Evolutionary conservation across 2,797 vertebrate species (phyloP).

Genomic region (Sebastes jordani): DNA sequence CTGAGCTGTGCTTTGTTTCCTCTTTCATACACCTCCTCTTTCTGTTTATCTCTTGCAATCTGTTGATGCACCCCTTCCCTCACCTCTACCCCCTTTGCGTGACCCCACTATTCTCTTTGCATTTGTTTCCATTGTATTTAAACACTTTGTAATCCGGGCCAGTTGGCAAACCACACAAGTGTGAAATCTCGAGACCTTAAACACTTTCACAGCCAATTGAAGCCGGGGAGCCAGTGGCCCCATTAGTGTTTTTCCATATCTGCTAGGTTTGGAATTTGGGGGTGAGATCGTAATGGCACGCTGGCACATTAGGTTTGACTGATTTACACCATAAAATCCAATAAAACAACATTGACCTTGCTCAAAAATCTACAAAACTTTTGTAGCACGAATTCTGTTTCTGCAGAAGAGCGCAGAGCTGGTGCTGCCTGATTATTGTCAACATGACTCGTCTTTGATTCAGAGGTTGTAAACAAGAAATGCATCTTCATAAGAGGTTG

Average conservation of each 20-base stretch:
- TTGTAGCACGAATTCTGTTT: background rate
- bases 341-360: background rate
- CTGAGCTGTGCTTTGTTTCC: background rate
- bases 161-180: slow-evolving; percentile 59
- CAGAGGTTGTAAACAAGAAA: background rate
- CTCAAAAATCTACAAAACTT: slow-evolving; percentile 3
- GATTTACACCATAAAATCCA: slow-evolving; percentile 26
- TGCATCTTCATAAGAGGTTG: background rate
- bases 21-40: background rate
- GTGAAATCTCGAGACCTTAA: slow-evolving; percentile 56
- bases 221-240: slow-evolving; percentile 38
- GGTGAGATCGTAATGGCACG: slow-evolving; percentile 26
- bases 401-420: background rate
- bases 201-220: slow-evolving; percentile 66
- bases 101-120: slow-evolving; percentile 20
- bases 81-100: background rate
- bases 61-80: background rate
- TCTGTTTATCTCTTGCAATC: background rate
- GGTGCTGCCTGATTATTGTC: background rate
- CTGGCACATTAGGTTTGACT: slow-evolving; percentile 25
- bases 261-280: slow-evolving; percentile 32
- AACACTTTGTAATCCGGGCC: slow-evolving; percentile 36
- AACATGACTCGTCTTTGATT: background rate
- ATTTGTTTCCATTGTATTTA: slow-evolving; percentile 36
- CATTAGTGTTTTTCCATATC: slow-evolving; percentile 53